These are phyloP conservation scores for Noctilio leporinus DNA, from an alignment of 2,113 vertebrate species.

Conservation along the genomic window DNA sequence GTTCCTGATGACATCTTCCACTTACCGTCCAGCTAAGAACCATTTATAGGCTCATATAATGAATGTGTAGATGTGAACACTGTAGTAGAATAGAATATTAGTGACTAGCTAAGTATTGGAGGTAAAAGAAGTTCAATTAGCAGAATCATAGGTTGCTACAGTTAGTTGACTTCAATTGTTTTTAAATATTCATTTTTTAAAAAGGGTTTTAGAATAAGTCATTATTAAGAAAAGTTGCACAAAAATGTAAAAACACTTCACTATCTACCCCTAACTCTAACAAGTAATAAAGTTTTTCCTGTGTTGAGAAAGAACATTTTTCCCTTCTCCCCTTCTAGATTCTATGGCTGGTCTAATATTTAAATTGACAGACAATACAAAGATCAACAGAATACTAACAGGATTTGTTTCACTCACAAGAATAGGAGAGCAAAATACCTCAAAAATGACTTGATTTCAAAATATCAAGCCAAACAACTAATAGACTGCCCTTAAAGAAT, in stretches of 20 bases:
- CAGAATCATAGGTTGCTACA: background rate
- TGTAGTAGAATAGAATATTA: background rate
- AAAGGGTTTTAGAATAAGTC: background rate
- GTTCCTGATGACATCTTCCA: background rate
- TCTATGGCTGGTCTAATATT: background rate
- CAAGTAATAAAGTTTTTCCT: background rate
- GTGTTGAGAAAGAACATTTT: background rate
- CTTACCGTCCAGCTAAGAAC: background rate
- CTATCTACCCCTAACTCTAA: background rate
- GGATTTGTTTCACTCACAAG: slow-evolving; percentile 43
- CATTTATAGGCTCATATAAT: background rate
- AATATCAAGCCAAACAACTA: slow-evolving; percentile 48
- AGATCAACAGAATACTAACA: background rate
- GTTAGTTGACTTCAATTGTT: background rate
- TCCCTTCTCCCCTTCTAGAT: background rate
- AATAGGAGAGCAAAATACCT: background rate
- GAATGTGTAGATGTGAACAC: background rate
- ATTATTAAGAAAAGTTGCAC: background rate
- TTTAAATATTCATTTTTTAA: background rate
- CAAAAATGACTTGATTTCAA: slow-evolving; percentile 66
- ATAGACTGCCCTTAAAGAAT: slow-evolving; percentile 55
- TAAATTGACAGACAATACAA: background rate
- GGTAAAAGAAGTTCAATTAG: background rate
- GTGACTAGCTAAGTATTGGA: background rate
- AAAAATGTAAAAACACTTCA: background rate